A percentile compares a stretch with the other conserved stretches of the same genome.
Evolutionary conservation across 2,888 invertebrate genomes (phyloP).

Genomic region (Tinea semifulvella): DNA sequence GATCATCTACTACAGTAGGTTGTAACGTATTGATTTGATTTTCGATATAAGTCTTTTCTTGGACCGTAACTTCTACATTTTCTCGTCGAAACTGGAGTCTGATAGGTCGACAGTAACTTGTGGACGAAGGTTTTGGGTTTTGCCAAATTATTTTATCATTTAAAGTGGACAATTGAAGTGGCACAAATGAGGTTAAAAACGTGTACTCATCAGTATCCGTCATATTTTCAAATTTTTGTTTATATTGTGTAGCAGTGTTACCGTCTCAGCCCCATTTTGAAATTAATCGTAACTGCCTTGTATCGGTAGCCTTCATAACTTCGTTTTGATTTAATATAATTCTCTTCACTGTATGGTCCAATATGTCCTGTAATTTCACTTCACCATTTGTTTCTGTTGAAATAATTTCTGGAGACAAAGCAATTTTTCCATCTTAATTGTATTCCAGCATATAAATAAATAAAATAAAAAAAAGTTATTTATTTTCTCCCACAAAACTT

Average conservation of each 20-base stretch:
- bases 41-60: not conserved
- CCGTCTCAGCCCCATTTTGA: slow-evolving; percentile 2
- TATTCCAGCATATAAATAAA: not conserved
- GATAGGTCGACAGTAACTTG: slow-evolving; percentile 3
- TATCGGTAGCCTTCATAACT: too few species aligned
- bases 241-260: not conserved
- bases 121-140: not conserved
- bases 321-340: too few species aligned
- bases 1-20: not conserved
- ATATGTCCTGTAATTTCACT: not conserved
- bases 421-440: not conserved
- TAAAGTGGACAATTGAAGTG: not conserved
- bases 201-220: not conserved
- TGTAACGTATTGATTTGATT: not conserved
- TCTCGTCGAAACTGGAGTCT: slow-evolving; percentile 1
- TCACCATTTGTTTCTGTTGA: not conserved
- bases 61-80: not conserved
- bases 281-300: not conserved
- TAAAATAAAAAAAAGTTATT: too few species aligned
- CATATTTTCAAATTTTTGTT: not conserved
- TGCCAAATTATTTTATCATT: not conserved
- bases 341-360: too few species aligned
- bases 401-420: too few species aligned
- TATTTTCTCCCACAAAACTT: too few species aligned
- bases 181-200: not conserved